Base-by-base conservation (phyloP, 2,113 vertebrate species). In the Etheostoma spectabile region DNA sequence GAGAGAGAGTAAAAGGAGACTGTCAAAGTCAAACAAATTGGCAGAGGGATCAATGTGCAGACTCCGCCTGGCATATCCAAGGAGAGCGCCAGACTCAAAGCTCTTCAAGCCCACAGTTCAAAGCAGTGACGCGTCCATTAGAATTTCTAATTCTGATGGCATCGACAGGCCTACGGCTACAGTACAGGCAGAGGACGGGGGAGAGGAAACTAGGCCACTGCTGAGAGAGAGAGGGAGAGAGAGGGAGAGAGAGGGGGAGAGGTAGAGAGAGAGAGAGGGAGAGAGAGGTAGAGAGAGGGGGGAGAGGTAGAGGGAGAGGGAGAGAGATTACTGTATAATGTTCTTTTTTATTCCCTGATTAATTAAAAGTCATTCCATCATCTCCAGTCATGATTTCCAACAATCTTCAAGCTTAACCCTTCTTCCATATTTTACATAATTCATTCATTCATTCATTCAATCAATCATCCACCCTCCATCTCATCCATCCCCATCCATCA, bases 101-200 rank as follows among this genome's bases (percentile, higher is more conserved):
- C 83, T 93, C 91, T 83, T 80, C 88, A 83, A 90, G 90, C 82
- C 82, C 13, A 22, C 71, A 94, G 93, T 94, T 94, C 93, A 94
- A 94, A 94, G 94, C 70, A 76, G 81, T 89, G 87, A 92, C 88
- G 87, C 72, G 83, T 86, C 86, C 82, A 89, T 95, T 91, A 87
- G 91, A 93, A 93, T 92, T 91, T 93, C 73, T 92, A 92, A 94
- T 93, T 90, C 86, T 79, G 88, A 94, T 89, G 68, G 74, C 92
- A 93, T 90, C 87, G 82, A 91, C 90, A 87, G 86, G 90, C 90
- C 89, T 63, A 61, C 27, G 79, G 91, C 88, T 84, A 74, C 78
- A 75, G 60, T 64, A 46, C 78, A 77, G 77, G 87, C 78, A 62
- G 75, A 83, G 83, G 84, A 77, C 42, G 60, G 61, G 63, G 38